Base-by-base conservation (phyloP, 2,797 vertebrate species). In the Crenichthys baileyi region DNA sequence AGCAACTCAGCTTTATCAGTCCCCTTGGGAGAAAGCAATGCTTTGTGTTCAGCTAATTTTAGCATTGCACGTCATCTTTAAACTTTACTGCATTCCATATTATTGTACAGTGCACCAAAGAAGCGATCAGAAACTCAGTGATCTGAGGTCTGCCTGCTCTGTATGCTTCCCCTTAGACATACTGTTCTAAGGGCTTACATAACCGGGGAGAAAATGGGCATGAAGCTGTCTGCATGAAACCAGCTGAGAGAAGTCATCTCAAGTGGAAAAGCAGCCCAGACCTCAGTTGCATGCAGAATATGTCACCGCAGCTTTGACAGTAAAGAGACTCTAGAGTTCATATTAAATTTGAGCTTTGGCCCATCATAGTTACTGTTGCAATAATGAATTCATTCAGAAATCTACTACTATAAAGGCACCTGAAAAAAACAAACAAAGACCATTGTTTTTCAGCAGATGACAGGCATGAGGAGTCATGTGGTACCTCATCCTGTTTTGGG, bases 171-270 rank as follows among this genome's bases (percentile, higher is more conserved):
- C 81, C 86, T 81, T 75, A 73, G 80, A 81, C 83, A 48, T 75
- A 1, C 71, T 77, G 67, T 13, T 83, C 88, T 88, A 2, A 20
- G 36, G 73, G 73, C 87, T 94, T 93, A 91, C 78, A 70, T 92
- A 91, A 92, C 78, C 29, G 13, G 50, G 61, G 83, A 77, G 72
- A 61, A 80, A 83, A 90, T 85, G 87, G 85, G 76, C 88, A 85
- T 9, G 11, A 72, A 73, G 31, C 72, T 75, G 3, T 63, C 26
- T 36, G 73, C 76, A 29, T 72, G 65, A 71, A 85, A 76, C 76
- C 80, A 80, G 81, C 88, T 81, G 79, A 89, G 87, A 84, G 78
- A 76, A 70, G 75, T 76, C 61, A 77, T 79, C 44, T 86, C 72
- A 50, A 75, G 83, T 79, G 70, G 61, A 83, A 83, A 76, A 61